These are phyloP conservation scores for Tapirus indicus DNA, from an alignment of 2,797 vertebrate species.

Conservation along the genomic window DNA sequence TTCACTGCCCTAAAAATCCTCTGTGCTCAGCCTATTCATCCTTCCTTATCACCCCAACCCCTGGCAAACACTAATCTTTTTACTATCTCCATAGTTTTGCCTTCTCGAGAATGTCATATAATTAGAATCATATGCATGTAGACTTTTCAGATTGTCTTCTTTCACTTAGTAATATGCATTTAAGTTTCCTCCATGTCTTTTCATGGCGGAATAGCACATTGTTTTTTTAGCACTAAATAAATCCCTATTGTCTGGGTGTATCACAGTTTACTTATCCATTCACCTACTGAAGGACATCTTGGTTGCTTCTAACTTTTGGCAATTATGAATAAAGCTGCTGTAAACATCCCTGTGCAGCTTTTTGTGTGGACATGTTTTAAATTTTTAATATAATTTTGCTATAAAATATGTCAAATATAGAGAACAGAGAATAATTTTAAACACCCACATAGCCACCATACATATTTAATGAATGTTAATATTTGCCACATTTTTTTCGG, in stretches of 20 bases:
- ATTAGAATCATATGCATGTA: neutral
- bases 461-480: neutral
- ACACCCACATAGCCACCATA: neutral
- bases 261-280: neutral
- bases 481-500: neutral
- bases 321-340: neutral
- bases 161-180: neutral
- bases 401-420: neutral
- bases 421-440: neutral
- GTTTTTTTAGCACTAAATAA: neutral
- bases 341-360: neutral
- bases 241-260: neutral
- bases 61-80: neutral
- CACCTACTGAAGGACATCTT: neutral
- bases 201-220: neutral
- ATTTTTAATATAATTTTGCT: neutral
- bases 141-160: neutral
- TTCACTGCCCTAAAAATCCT: neutral
- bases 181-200: neutral
- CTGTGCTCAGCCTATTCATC: neutral
- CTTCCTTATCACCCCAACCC: neutral
- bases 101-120: neutral
- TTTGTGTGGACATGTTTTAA: neutral
- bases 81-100: neutral
- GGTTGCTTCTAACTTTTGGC: neutral